Conservation (phyloP, 2,888 invertebrate species). For the Apodemia mormo region DNA sequence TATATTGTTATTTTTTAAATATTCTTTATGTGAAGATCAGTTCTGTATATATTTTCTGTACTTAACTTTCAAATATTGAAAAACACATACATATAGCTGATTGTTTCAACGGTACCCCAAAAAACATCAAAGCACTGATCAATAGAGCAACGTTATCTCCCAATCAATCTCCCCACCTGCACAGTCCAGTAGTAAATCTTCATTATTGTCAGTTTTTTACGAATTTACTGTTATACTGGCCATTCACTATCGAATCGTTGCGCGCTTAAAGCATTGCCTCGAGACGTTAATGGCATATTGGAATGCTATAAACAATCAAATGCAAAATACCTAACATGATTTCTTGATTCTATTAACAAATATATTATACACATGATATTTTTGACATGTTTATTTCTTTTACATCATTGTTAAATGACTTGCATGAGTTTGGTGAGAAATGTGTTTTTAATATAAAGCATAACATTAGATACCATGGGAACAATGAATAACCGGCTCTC, state of each 20-base stretch:
- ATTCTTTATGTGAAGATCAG: too few relatives aligned
- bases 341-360: constrained; percentile 22
- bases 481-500: too few relatives aligned
- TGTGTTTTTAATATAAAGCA: too few relatives aligned
- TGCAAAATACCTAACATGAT: constrained; percentile 29
- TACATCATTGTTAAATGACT: constrained; percentile 5
- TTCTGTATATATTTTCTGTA: too few relatives aligned
- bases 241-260: constrained; percentile 40
- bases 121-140: constrained; percentile 52
- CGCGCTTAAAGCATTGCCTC: constrained; percentile 37
- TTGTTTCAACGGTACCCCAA: constrained; percentile 33
- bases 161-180: constrained; percentile 66
- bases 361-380: constrained; percentile 19
- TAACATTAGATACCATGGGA: too few relatives aligned
- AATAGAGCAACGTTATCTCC: constrained; percentile 56
- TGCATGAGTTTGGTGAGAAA: too few relatives aligned
- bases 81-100: background rate
- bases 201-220: constrained; percentile 65
- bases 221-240: constrained; percentile 61
- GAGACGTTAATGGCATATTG: constrained; percentile 38
- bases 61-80: background rate
- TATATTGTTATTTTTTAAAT: too few relatives aligned
- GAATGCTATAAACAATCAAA: constrained; percentile 41
- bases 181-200: constrained; percentile 63
- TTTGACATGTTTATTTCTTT: constrained; percentile 23